These are phyloP conservation scores for Chanos chanos DNA, from an alignment of 2,797 vertebrate genomes.

Conservation along the genomic window DNA sequence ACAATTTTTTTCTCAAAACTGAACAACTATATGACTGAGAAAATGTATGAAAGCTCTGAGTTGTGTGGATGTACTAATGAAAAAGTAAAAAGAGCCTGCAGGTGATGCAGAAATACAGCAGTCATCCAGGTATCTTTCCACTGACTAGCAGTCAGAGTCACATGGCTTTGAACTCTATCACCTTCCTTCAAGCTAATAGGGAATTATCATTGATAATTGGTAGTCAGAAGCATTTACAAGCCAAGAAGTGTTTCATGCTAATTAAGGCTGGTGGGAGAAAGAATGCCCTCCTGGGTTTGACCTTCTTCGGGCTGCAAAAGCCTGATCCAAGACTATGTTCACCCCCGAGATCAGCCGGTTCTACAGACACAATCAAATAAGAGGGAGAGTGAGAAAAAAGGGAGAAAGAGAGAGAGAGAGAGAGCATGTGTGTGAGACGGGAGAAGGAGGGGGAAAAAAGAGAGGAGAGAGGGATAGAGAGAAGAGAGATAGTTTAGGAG, in stretches of 20 bases:
- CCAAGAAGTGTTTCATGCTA: conserved; percentile 63
- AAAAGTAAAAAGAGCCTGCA: no score
- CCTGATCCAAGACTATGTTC: not conserved
- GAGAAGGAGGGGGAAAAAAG: not conserved
- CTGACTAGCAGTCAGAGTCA: conserved; percentile 35
- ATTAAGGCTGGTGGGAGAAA: conserved; percentile 53
- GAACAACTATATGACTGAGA: no score
- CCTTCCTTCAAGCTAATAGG: conserved; percentile 58
- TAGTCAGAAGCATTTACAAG: conserved; percentile 61
- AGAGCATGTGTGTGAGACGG: not conserved
- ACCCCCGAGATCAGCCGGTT: conserved; percentile 1
- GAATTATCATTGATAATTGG: conserved; percentile 66
- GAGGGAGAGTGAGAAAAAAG: conserved; percentile 20
- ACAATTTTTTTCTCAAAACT: no score
- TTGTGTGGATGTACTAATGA: no score
- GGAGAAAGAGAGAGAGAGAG: conserved; percentile 16
- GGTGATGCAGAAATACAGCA: no score
- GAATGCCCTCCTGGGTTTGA: conserved; percentile 32
- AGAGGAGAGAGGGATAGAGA: no score
- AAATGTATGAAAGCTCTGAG: no score
- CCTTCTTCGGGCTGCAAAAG: conserved; percentile 43
- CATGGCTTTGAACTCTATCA: conserved; percentile 48
- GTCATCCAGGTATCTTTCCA: no score
- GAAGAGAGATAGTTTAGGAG: no score
- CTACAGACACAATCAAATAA: conserved; percentile 40